Base-by-base conservation (phyloP, 2,797 vertebrate genomes). In the Centropyge bicolor region DNA sequence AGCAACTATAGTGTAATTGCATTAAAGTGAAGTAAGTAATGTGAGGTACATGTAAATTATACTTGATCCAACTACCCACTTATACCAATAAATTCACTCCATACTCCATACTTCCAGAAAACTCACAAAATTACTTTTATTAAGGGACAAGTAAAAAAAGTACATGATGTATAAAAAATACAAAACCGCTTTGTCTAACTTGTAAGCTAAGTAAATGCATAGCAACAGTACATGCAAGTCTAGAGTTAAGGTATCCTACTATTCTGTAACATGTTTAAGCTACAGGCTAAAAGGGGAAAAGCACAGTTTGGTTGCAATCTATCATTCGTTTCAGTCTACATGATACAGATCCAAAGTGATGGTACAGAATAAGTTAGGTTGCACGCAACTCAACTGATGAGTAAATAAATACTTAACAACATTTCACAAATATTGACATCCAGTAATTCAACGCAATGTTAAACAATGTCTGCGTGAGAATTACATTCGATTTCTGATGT, bases 121-220 rank as follows among this genome's bases (percentile, higher is more conserved):
- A 93, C 86, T 95, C 93, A 95, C 95, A 95, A 95, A 95, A 94
- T 89, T 95, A 93, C 89, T 94, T 96, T 96, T 96, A 96, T 96
- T 96, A 90, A 91, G 91, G 87, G 93, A 95, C 93, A 95, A 91
- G 93, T 94, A 94, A 94, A 95, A 94, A 94, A 95, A 91, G 82
- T 94, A 95, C 95, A 96, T 95, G 93, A 93, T 95, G 96, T 98
- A 98, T 93, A 98, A 97, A 98, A 97, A 97, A 98, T 98, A 97
- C 97, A 98, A 97, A 98, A 97, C 94, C 86, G 95, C 94, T 95
- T 95, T 94, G 76, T 93, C 92, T 94, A 94, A 89, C 85, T 90
- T 73, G 88, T 90, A 91, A 88, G 91, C 92, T 89, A 93, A 86
- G 84, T 93, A 91, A 98, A 97, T 98, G 97, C 97, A 97, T 98